These are phyloP conservation scores for Mactra quadrangularis DNA, from an alignment of 1,140 invertebrate species.

Conservation along the genomic window DNA sequence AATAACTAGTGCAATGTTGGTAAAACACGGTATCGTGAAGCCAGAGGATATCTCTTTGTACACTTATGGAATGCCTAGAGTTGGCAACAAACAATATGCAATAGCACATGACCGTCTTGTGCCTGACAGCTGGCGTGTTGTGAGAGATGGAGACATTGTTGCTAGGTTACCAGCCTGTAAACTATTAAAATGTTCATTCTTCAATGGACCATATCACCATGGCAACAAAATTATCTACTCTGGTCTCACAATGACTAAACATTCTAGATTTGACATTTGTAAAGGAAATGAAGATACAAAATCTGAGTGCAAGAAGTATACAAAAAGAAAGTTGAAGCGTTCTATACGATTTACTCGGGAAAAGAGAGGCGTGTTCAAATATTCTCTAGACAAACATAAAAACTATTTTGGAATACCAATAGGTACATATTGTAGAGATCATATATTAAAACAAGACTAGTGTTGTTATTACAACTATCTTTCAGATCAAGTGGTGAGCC, in stretches of 20 bases:
- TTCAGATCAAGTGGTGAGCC: too few species aligned
- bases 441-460: constrained; percentile 21
- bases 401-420: constrained; percentile 44
- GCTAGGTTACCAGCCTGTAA: constrained; percentile 44
- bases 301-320: constrained; percentile 11
- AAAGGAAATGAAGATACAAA: constrained; percentile 28
- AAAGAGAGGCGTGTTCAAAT: neutral
- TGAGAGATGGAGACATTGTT: constrained; percentile 36
- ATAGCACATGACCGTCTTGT: constrained; percentile 33
- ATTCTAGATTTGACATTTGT: constrained; percentile 34
- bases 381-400: constrained; percentile 16
- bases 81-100: constrained; percentile 42
- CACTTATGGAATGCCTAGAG: constrained; percentile 56
- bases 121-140: constrained; percentile 51
- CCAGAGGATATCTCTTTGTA: constrained; percentile 26
- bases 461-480: too few species aligned
- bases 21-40: constrained; percentile 36
- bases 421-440: constrained; percentile 46
- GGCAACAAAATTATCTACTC: constrained; percentile 24
- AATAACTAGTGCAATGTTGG: constrained; percentile 47
- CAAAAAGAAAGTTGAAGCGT: neutral
- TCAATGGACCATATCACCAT: constrained; percentile 53
- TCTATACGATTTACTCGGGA: too few species aligned
- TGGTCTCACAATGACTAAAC: constrained; percentile 10
- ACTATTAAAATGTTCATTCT: constrained; percentile 9